Evolutionary conservation across 2,888 invertebrate species (phyloP), one percentile per base, ranked within the genome.

Genomic region (Euzetes globulus): DNA sequence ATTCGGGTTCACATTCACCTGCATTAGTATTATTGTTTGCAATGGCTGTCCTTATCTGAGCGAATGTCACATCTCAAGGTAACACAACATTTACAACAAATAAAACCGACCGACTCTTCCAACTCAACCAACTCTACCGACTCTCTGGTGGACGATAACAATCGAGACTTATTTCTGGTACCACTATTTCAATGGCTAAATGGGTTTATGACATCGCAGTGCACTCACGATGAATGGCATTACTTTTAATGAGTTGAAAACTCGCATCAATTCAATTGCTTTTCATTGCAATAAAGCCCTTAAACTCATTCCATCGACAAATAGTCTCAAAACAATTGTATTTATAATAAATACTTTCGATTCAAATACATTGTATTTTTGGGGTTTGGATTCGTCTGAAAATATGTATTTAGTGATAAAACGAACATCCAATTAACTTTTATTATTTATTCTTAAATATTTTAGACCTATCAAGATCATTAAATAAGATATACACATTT

Each of bases 131-230:
- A 19, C 52, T 52, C 50, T 50, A 15, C n/a, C 50, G 15, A 15
- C 3, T 50, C 22, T 22, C 52, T 52, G n/a, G n/a, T 52, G 22
- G 15, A n/a, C 33, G 63, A 63, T 63, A 63, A 63, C 33, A 63
- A 63, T 63, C 63, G 37, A 33, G 15, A 11, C 27, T 27, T 63
- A 63, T 63, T 63, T 63, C 63, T 63, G 63, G 63, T 63, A 60
- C 63, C 33, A 63, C 33, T 33, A 33, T 33, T 29, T 63, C 33
- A 58, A 63, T 63, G 33, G 63, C 63, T 37, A 63, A 63, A 63
- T 63, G 33, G 37, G 63, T 63, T 63, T 63, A 63, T 33, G 63
- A 63, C 63, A 63, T 63, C 33, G n/a, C 29, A 33, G 25, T 63
- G 63, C 63, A 63, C 63, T 63, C 63, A 17, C 19, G 5, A 5